Base-by-base conservation (phyloP, 1,140 invertebrate genomes). In the Microvelia longipes region DNA sequence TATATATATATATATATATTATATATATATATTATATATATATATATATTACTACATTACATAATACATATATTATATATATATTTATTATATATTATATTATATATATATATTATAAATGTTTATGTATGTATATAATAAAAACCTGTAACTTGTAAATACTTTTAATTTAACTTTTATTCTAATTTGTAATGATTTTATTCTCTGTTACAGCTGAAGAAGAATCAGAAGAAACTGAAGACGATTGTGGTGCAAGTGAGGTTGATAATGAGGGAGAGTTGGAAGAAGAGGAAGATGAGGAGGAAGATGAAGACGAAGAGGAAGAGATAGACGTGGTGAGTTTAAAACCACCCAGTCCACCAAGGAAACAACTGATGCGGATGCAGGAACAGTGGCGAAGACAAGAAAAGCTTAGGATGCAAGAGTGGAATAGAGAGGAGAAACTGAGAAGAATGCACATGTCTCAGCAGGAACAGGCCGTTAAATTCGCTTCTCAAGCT, bases 301-400 rank as follows among this genome's bases (percentile, higher is more conserved):
- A 61, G n/a, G 60, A 50, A 28, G 30, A 69, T 15, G 63, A 69
- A 14, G 74, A 85, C 86, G 73, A 83, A 89, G 90, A 92, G 75
- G 90, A 91, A 79, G 88, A 90, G 83, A 91, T 92, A 76, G 90
- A 92, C 77, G 90, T 92, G 28, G 90, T 90, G 2, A 86, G 86
- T 0, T 80, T 87, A 15, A 62, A 50, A 19, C 5, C 5, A 19
- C 5, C 35, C 5, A 50, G 35, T 50, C 35, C 35, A 19, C 35
- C 35, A 50, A 50, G 35, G 19, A 50, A 19, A 50, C 35, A 19
- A 50, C 35, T 19, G 35, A 50, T 19, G n/a, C 35, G 35, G 35
- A 50, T 5, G 35, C 35, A 50, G 5, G 35, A 50, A 19, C n/a
- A 30, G 81, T 69, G 68, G 35, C 64, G 35, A 67, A 67, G 24